A percentile compares a stretch with the other conserved stretches of the same genome.
Conservation (phyloP, 2,797 vertebrate genomes). For the Sebastes goodei region DNA sequence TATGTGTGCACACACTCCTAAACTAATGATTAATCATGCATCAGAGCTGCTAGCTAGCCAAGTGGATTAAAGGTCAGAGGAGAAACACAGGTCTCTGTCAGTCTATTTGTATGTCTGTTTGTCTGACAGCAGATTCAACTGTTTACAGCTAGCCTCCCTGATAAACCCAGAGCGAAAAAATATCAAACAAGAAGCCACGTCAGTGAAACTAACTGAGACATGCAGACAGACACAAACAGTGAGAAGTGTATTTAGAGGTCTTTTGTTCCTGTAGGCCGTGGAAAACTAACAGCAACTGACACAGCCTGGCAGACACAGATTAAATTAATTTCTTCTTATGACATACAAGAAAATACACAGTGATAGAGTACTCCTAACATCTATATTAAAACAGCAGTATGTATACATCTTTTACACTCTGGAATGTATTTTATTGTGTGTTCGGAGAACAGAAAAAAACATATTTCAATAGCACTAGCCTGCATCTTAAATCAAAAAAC, state of each 20-base stretch:
- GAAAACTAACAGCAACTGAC: slow-evolving; percentile 55
- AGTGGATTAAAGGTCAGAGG: slow-evolving; percentile 49
- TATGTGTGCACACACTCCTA: background rate
- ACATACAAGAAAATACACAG: slow-evolving; percentile 3
- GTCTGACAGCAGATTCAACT: background rate
- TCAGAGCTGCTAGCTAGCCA: slow-evolving; percentile 20
- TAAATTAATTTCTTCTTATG: slow-evolving; percentile 3
- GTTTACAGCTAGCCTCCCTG: slow-evolving; percentile 9
- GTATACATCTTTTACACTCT: background rate
- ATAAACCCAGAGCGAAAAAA: background rate
- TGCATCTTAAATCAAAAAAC: background rate
- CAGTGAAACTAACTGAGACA: slow-evolving; percentile 18
- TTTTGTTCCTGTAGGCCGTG: slow-evolving; percentile 41
- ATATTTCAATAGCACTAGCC: background rate
- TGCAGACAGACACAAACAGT: slow-evolving; percentile 16
- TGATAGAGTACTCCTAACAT: background rate
- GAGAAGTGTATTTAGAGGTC: slow-evolving; percentile 26
- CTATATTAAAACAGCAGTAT: background rate
- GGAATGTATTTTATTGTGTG: background rate
- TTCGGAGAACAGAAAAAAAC: background rate
- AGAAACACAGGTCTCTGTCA: slow-evolving; percentile 29
- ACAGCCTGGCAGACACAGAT: slow-evolving; percentile 43
- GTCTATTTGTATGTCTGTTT: slow-evolving; percentile 3
- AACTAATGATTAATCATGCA: slow-evolving; percentile 42
- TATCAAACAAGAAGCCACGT: slow-evolving; percentile 13